Conservation (phyloP, 2,113 vertebrate species). For the Cacatua alba region DNA sequence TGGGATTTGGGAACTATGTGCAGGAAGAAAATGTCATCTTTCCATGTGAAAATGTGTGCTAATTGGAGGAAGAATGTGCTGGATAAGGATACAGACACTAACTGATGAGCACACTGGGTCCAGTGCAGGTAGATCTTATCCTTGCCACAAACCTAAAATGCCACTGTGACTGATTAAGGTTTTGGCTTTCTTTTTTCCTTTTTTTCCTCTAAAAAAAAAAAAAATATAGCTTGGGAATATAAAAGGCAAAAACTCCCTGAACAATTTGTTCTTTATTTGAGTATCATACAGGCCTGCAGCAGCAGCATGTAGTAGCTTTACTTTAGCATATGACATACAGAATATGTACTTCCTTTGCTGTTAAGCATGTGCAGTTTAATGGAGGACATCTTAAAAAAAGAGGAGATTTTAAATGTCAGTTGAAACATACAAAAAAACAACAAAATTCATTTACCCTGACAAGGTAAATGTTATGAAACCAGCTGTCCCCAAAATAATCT, state of each 20-base stretch:
- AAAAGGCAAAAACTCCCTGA: not conserved
- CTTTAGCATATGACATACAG: not conserved
- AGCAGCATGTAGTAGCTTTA: not conserved
- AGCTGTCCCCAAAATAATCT: not conserved
- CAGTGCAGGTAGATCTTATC: not conserved
- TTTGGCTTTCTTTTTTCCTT: not conserved
- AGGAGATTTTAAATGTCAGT: not conserved
- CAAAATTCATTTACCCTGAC: not conserved
- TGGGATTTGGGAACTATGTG: not conserved
- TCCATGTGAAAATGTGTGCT: not conserved
- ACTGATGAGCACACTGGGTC: not conserved
- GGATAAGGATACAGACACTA: not conserved
- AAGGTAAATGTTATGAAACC: not conserved
- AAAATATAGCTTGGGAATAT: not conserved
- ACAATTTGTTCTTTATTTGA: not conserved
- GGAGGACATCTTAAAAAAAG: not conserved
- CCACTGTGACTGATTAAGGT: not conserved
- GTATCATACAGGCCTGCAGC: not conserved
- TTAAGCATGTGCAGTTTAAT: not conserved
- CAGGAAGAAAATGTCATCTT: not conserved
- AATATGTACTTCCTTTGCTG: not conserved
- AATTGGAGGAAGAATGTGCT: not conserved
- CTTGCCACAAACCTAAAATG: not conserved
- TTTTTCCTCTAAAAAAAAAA: not conserved
- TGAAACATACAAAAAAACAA: not conserved